These are phyloP conservation scores for Pseudomyrmex dendroicus DNA, from an alignment of 1,140 invertebrate genomes.

Conservation along the genomic window DNA sequence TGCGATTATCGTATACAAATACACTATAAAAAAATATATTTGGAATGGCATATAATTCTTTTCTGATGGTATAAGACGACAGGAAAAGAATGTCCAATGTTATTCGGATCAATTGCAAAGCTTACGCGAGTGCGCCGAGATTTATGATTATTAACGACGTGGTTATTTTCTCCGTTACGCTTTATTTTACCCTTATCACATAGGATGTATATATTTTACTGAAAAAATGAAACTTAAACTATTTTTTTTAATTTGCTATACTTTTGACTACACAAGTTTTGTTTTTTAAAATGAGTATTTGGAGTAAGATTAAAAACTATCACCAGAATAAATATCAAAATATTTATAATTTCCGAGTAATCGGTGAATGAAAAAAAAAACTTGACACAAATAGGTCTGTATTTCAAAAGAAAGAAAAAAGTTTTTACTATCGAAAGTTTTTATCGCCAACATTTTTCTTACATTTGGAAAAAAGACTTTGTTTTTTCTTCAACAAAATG, in stretches of 20 bases:
- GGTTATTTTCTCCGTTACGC: neutral
- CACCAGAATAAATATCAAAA: no score
- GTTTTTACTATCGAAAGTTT: no score
- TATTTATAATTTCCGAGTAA: neutral
- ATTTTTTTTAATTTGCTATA: no score
- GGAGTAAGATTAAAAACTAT: neutral
- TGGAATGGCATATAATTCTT: no score
- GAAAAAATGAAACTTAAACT: neutral
- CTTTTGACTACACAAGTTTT: neutral
- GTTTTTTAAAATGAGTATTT: neutral
- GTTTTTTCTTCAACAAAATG: no score
- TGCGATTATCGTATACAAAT: no score
- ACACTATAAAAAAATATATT: no score
- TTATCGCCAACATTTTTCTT: no score
- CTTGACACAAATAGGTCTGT: neutral
- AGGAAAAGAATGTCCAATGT: conserved; percentile 27
- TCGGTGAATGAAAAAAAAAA: neutral
- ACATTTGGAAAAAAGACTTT: no score
- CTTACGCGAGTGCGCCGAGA: conserved; percentile 26
- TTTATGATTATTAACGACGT: conserved; percentile 27
- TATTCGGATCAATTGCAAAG: conserved; percentile 29
- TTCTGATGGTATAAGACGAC: neutral
- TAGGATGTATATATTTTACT: no score
- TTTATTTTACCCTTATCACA: neutral
- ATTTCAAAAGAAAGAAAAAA: no score